phyloP scores from a whole-genome alignment of 1,140 invertebrate species.

The Papilio helenus region DNA sequence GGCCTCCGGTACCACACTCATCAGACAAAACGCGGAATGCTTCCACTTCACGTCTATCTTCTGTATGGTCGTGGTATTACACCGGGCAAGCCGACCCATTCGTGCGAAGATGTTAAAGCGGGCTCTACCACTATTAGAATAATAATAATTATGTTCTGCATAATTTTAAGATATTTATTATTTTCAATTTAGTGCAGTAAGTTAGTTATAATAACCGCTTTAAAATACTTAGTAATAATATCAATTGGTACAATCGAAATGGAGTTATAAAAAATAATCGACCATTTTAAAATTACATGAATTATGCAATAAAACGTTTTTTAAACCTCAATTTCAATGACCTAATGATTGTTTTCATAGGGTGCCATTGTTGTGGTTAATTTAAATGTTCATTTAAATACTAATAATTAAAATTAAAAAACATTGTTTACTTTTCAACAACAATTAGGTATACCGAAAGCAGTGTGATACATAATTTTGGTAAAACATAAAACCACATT shows the following conservation, averaged over 20 bases:
- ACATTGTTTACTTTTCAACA: background rate
- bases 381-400: background rate
- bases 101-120: no score
- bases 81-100: no score
- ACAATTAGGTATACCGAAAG: no score
- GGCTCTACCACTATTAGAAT: background rate
- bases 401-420: background rate
- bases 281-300: background rate
- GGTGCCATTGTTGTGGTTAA: background rate
- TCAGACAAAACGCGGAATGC: no score
- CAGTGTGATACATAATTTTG: no score
- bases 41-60: no score
- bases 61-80: no score
- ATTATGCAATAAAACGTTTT: background rate
- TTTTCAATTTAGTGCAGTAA: background rate
- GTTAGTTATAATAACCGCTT: constrained; percentile 5
- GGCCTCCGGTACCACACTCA: no score
- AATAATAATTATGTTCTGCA: background rate
- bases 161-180: background rate
- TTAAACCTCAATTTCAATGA: background rate
- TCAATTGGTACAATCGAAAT: background rate
- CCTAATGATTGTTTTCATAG: background rate
- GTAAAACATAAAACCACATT: no score
- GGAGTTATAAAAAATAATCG: background rate
- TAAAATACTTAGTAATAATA: constrained; percentile 20